Evolutionary conservation across 2,113 vertebrate species (phyloP).

Genomic region (Corythaeola cristata): DNA sequence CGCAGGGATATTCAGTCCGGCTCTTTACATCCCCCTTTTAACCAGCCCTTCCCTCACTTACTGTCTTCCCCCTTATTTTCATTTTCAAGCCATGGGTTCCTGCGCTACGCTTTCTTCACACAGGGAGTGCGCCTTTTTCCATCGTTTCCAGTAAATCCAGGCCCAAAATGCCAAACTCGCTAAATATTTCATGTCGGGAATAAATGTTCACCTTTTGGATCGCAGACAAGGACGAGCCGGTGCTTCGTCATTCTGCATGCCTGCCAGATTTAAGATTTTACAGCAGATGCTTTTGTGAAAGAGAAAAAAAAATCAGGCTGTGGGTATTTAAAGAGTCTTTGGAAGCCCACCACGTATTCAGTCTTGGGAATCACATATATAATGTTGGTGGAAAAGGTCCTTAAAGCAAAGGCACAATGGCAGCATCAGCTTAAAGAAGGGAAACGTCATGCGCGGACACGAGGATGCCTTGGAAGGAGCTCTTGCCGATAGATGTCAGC

Average conservation of each 20-base stretch:
- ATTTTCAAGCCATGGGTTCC: rapidly evolving
- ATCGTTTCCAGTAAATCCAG: background rate
- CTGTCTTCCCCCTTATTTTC: no score
- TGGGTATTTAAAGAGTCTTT: rapidly evolving
- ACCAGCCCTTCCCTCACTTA: background rate
- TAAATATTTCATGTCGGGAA: background rate
- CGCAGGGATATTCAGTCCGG: rapidly evolving
- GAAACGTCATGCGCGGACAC: rapidly evolving
- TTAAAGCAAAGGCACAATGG: background rate
- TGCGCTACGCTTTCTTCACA: rapidly evolving
- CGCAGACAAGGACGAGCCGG: background rate
- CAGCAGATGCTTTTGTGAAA: background rate
- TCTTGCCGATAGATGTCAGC: slow-evolving; percentile 62
- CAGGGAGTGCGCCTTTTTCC: background rate
- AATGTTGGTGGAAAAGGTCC: background rate
- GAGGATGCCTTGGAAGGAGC: background rate
- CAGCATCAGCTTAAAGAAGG: background rate
- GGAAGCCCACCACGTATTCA: rapidly evolving
- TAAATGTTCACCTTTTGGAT: background rate
- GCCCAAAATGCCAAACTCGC: rapidly evolving
- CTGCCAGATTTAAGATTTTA: background rate
- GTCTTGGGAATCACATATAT: rapidly evolving
- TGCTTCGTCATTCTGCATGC: rapidly evolving
- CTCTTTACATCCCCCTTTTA: background rate
- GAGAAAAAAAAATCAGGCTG: background rate